Evolutionary conservation across 2,888 invertebrate species (phyloP).

Genomic region (Caradrina kadenii): DNA sequence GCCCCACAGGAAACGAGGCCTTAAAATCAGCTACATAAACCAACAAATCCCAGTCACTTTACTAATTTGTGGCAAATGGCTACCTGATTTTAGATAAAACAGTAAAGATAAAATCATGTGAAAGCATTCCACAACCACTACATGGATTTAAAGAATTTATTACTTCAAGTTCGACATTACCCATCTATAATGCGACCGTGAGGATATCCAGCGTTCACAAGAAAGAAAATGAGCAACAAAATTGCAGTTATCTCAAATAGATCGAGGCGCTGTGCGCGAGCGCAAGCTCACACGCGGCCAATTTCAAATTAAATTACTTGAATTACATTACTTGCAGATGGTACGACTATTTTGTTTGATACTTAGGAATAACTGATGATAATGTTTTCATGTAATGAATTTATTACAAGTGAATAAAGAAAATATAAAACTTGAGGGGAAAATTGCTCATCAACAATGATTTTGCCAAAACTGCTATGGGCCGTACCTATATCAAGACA

Average conservation of each 20-base stretch:
- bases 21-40: background rate
- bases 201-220: slow-evolving; percentile 41
- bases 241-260: slow-evolving; percentile 53
- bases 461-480: too few relatives aligned
- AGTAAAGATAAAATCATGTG: background rate
- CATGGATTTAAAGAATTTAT: slow-evolving; percentile 26
- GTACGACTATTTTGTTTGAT: slow-evolving; percentile 2
- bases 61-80: background rate
- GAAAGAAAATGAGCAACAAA: slow-evolving; percentile 53
- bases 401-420: rapidly evolving
- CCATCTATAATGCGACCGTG: slow-evolving; percentile 16
- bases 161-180: slow-evolving; percentile 23
- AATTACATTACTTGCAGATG: slow-evolving; percentile 12
- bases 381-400: background rate
- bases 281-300: slow-evolving; percentile 49
- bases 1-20: too few relatives aligned
- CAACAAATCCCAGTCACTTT: background rate
- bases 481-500: too few relatives aligned
- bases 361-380: background rate
- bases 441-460: too few relatives aligned
- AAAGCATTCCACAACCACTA: background rate
- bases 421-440: background rate
- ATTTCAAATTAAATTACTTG: slow-evolving; percentile 58
- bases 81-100: background rate
- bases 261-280: slow-evolving; percentile 28